These are phyloP conservation scores for Drosophila parabipectinata DNA, from an alignment of 1,140 invertebrate genomes.

Conservation along the genomic window DNA sequence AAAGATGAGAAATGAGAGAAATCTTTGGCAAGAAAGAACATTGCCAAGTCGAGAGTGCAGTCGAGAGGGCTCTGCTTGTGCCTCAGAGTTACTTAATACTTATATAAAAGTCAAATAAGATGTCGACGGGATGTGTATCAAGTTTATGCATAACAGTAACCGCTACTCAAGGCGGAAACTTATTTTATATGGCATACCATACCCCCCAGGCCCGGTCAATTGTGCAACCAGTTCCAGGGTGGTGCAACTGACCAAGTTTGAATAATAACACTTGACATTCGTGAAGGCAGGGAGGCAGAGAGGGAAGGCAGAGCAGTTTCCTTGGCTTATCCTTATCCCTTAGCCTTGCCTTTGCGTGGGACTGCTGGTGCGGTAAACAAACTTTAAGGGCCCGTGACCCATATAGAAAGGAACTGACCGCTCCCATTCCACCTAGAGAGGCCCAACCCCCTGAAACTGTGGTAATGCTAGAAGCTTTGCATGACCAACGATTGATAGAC, in stretches of 20 bases:
- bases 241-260: slow-evolving; percentile 58
- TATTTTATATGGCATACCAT: slow-evolving; percentile 18
- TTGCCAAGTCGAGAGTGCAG: not conserved
- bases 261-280: slow-evolving; percentile 52
- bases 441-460: slow-evolving; percentile 23
- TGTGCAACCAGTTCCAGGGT: slow-evolving; percentile 44
- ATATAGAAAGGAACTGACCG: slow-evolving; percentile 42
- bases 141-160: slow-evolving; percentile 64
- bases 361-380: slow-evolving; percentile 64
- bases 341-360: not conserved
- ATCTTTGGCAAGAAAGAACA: slow-evolving; percentile 2
- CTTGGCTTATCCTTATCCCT: slow-evolving; percentile 5
- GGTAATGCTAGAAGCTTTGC: slow-evolving; percentile 45
- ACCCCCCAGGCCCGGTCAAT: not conserved
- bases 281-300: not conserved
- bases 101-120: slow-evolving; percentile 53
- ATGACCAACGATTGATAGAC: slow-evolving; percentile 67
- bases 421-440: slow-evolving; percentile 11
- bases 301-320: slow-evolving; percentile 1
- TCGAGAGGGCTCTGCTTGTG: not conserved
- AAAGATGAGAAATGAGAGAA: slow-evolving; percentile 2
- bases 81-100: slow-evolving; percentile 37
- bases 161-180: slow-evolving; percentile 42
- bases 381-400: slow-evolving; percentile 67
- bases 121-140: slow-evolving; percentile 24